Conservation (phyloP, 2,888 invertebrate species). For the Cheilosia scutellata region DNA sequence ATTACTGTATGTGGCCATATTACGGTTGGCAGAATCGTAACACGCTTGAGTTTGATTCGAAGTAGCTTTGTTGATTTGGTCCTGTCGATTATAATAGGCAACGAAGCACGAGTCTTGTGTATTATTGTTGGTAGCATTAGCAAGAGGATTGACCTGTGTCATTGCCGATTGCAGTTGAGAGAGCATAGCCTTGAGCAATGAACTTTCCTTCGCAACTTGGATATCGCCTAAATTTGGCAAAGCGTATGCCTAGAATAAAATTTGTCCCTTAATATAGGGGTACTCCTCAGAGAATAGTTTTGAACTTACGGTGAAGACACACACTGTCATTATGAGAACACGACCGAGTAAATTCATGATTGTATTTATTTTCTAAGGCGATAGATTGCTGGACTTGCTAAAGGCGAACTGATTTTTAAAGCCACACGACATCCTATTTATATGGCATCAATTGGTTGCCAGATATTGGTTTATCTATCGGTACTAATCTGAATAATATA, state of each 20-base stretch:
- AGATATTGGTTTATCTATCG: no score
- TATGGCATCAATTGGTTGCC: no score
- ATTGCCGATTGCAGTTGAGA: background rate
- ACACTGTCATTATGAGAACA: background rate
- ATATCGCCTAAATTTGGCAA: background rate
- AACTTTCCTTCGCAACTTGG: background rate
- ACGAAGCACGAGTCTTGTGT: background rate
- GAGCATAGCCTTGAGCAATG: background rate
- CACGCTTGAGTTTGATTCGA: background rate
- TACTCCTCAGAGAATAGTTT: background rate
- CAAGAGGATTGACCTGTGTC: background rate
- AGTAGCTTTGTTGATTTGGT: background rate
- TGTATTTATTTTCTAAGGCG: background rate
- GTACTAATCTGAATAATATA: no score
- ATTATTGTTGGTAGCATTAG: background rate
- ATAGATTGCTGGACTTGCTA: no score
- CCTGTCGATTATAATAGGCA: background rate
- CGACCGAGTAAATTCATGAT: background rate
- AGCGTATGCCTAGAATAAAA: background rate
- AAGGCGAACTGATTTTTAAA: no score
- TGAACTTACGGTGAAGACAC: slow-evolving; percentile 3
- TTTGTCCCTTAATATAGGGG: background rate
- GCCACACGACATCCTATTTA: no score
- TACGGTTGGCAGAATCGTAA: background rate
- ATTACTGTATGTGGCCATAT: background rate